Evolutionary conservation across 1,140 invertebrate species (phyloP).

Genomic region (Aphaenogaster ashmeadi): DNA sequence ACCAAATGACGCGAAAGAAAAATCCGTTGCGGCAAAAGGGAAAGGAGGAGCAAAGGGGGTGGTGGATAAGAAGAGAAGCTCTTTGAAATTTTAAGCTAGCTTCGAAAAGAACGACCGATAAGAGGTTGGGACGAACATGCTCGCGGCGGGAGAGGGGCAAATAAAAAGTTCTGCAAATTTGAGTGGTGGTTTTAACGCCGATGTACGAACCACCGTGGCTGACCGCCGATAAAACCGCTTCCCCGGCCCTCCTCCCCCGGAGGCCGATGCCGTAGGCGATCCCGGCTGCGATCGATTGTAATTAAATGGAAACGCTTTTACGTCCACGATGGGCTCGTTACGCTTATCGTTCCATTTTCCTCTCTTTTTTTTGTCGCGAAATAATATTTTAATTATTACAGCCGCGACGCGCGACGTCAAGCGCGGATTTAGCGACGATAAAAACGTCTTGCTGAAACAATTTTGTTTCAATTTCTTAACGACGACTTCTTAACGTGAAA

Average conservation of each 20-base stretch:
- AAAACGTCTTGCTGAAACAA: neutral
- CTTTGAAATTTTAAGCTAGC: conserved; percentile 68
- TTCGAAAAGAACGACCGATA: conserved; percentile 35
- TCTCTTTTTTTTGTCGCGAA: conserved; percentile 61
- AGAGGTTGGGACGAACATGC: conserved; percentile 31
- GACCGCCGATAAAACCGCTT: conserved; percentile 74
- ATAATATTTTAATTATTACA: conserved; percentile 64
- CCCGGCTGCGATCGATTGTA: conserved; percentile 71
- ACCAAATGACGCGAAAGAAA: conserved; percentile 67
- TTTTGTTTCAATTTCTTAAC: no score
- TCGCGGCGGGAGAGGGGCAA: conserved; percentile 7
- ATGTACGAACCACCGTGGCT: conserved; percentile 62
- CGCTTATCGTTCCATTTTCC: conserved; percentile 40
- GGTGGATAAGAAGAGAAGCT: conserved; percentile 27
- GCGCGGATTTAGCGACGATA: conserved; percentile 39
- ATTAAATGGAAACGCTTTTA: conserved; percentile 77
- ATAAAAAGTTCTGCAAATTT: conserved; percentile 77
- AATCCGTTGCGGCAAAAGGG: neutral
- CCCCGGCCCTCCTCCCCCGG: neutral
- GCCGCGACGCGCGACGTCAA: conserved; percentile 14
- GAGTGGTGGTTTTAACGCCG: conserved; percentile 76
- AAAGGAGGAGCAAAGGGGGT: neutral
- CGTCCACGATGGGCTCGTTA: conserved; percentile 29
- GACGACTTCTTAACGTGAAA: conserved; percentile 13
- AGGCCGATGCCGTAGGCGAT: conserved; percentile 68